Evolutionary conservation across 1,140 invertebrate species (phyloP), one percentile per base, ranked within the genome.

Genomic region (Dolichoris vasculosae): DNA sequence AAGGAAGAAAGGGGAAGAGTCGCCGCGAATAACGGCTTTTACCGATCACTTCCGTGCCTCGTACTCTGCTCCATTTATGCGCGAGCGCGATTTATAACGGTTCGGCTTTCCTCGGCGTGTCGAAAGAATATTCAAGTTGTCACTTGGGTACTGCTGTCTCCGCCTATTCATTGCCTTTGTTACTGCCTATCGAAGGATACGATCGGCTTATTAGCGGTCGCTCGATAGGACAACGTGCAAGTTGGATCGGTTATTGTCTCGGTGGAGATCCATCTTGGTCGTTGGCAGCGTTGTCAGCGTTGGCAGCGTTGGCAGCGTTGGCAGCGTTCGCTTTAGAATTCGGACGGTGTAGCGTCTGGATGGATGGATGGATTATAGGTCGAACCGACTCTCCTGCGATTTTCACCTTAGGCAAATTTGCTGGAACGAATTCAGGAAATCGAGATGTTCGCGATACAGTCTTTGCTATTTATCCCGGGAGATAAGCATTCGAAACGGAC

Each of bases 1-100:
- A 64, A 64, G 23, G 48, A 17, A 20, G 55, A 30, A 23, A 26
- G 48, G 30, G 59, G 51, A 55, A 11, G 75, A 69, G 32, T 69
- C 67, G 55, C 55, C 20, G 55, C 20, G 23, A 26, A 26, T 59
- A 59, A 59, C 76, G n/a, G 76, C 59, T 32, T 15, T 6, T 46
- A 17, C 40, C 55, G 55, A 46, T 80, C 40, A 26, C 38, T 30
- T 30, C 73, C 73, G 40, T 23, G 48, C 43, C 0, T n/a, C 76
- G 76, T 32, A 23, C 77, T 79, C 55, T 48, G 82, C 73, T 83
- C 83, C 83, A 69, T 84, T 84, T 78, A 55, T 55, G 75, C 63
- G 48, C 67, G 81, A n/a, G 26, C n/a, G 43, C 59, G 43, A 84
- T 84, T 84, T 69, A 48, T 84, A 84, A 84, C 83, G 83, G 75